Conservation (phyloP, 2,113 vertebrate genomes). For the Plecturocebus donacophilus region DNA sequence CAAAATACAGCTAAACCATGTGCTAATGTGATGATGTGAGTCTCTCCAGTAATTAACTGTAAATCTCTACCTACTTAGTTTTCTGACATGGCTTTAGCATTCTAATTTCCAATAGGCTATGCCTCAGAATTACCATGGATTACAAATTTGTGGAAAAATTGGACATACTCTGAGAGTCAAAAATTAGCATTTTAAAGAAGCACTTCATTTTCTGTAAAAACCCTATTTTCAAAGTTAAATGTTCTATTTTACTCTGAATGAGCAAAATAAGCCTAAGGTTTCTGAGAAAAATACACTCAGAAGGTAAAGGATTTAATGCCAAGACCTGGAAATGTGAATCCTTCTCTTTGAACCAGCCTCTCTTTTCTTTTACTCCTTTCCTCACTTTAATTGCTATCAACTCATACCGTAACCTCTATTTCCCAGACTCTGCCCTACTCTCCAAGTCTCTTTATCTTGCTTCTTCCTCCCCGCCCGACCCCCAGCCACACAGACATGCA, state of each 20-base stretch:
- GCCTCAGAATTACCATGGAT: background rate
- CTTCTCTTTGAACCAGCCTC: background rate
- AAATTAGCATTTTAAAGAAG: slow-evolving; percentile 39
- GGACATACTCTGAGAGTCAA: background rate
- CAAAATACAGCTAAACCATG: slow-evolving; percentile 44
- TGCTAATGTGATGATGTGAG: slow-evolving; percentile 41
- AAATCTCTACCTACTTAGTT: slow-evolving; percentile 47
- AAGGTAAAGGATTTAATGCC: slow-evolving; percentile 11
- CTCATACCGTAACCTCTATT: background rate
- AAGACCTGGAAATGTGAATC: background rate
- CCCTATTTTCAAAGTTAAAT: slow-evolving; percentile 23
- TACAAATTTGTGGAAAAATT: background rate
- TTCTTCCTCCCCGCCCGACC: too few relatives aligned
- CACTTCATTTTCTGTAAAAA: slow-evolving; percentile 25
- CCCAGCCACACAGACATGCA: background rate
- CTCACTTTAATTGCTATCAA: slow-evolving; percentile 21
- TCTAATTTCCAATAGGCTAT: slow-evolving; percentile 46
- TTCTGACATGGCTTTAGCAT: slow-evolving; percentile 35
- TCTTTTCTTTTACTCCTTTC: background rate
- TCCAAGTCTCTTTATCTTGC: background rate
- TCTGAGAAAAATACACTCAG: background rate
- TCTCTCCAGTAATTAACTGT: slow-evolving; percentile 51
- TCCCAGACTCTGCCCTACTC: background rate
- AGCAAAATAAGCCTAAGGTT: slow-evolving; percentile 26
- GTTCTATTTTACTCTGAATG: slow-evolving; percentile 15